Percentiles rank a stretch among this genome's conserved stretches.
These are phyloP conservation scores for Ia io DNA, from an alignment of 2,113 vertebrate species.

Conservation along the genomic window DNA sequence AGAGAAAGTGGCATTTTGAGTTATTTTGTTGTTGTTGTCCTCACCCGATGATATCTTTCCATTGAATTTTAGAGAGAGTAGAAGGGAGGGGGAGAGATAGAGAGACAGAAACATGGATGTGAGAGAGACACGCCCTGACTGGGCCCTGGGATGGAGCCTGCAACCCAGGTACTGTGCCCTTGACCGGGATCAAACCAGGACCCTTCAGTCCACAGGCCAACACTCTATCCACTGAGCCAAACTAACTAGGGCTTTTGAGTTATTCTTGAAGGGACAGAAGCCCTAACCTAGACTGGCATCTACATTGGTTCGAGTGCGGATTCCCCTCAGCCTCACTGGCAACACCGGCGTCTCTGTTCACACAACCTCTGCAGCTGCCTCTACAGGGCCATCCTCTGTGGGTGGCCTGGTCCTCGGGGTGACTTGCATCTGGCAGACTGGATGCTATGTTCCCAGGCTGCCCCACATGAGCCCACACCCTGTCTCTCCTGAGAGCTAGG, in stretches of 20 bases:
- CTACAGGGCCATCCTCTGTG: rapidly evolving
- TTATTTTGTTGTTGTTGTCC: not conserved
- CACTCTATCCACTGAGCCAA: not conserved
- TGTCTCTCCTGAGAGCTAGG: not conserved
- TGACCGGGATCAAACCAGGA: not conserved
- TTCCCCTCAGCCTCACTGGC: rapidly evolving
- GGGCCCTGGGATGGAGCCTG: not conserved
- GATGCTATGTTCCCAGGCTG: not conserved
- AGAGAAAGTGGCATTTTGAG: not conserved
- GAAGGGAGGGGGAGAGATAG: not conserved
- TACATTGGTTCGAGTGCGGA: rapidly evolving
- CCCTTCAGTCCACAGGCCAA: not conserved
- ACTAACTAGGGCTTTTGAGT: not conserved
- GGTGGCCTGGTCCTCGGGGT: not conserved
- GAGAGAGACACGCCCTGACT: not conserved
- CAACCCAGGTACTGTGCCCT: not conserved
- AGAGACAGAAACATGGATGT: not conserved
- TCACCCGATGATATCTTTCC: not conserved
- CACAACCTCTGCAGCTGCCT: rapidly evolving
- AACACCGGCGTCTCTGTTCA: rapidly evolving
- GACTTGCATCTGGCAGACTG: rapidly evolving
- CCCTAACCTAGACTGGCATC: not conserved
- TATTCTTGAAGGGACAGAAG: not conserved
- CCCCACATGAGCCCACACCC: not conserved
- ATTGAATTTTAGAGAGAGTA: not conserved